Evolutionary conservation across 2,113 vertebrate species (phyloP), one percentile per base, ranked within the genome.

Genomic region (Dipodomys merriami): DNA sequence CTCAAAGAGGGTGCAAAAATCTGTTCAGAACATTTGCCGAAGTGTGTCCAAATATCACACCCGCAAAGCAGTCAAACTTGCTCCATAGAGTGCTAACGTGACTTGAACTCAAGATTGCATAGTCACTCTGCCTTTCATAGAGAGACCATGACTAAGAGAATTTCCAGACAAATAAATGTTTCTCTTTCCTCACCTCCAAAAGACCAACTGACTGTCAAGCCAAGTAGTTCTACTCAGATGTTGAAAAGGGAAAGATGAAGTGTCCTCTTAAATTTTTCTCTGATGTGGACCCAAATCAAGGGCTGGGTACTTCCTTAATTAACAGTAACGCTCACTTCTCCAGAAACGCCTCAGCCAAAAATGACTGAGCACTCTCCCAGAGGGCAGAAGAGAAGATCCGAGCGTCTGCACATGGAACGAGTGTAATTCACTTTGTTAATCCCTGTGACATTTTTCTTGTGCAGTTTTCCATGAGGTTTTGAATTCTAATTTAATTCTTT

Each of bases 131-230:
- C 80, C 27, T 93, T 86, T 91, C 92, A 60, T 7, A 88, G 30
- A 91, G 77, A 94, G 84, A 81, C 35, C 29, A 64, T 95, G 91
- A 94, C 67, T 89, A 94, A 95, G 74, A 87, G 18, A 81, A 69
- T 89, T 94, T 84, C 91, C 83, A 97, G 72, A 93, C 35, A 94
- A 92, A 94, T n/a, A 92, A 81, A 90, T 91, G 7, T 77, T 94
- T 94, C 57, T 90, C 46, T 93, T 84, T 95, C 77, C 82, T 95
- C 84, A 81, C 78, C 62, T 78, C 90, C 46, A 62, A 83, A 95
- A 23, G 39, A 64, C 19, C 67, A 93, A 83, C 33, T 60, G n/a
- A 62, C 11, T 71, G 68, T 92, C 64, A 88, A 92, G 84, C 16
- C 25, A 64, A 94, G 16, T 0, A 33, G 19, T 65, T 27, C 18